phyloP scores from a whole-genome alignment of 2,888 invertebrate genomes.

The Ashinkailepas kermadecensis region DNA sequence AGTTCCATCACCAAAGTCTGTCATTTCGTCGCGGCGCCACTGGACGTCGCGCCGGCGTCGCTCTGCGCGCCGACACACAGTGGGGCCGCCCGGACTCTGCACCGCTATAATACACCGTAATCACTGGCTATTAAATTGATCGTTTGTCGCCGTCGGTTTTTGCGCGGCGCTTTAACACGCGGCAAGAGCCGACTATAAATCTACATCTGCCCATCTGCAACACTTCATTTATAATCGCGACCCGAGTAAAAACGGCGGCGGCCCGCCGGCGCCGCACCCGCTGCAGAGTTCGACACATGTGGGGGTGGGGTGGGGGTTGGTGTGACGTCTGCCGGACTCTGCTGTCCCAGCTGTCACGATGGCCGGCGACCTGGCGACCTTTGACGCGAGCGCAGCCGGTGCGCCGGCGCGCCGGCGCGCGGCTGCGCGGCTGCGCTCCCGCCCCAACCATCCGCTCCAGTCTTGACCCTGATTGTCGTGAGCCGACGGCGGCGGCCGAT shows the following conservation, averaged over 20 bases:
- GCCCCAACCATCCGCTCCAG: background rate
- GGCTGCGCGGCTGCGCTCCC: background rate
- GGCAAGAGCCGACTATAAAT: background rate
- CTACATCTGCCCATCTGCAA: background rate
- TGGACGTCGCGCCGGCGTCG: background rate
- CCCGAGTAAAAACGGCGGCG: background rate
- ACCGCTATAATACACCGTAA: background rate
- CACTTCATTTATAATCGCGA: constrained; percentile 10
- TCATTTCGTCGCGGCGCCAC: background rate
- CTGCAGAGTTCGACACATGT: background rate
- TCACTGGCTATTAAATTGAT: background rate
- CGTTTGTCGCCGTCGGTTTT: constrained; percentile 7
- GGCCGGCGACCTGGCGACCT: background rate
- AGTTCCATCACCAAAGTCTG: background rate
- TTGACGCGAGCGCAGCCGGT: background rate
- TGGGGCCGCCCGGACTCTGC: background rate
- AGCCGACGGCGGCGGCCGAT: background rate
- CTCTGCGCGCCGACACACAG: background rate
- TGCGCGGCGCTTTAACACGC: background rate
- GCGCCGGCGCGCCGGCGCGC: background rate
- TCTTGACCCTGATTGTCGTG: constrained; percentile 7
- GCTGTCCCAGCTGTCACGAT: no score
- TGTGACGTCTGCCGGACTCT: no score
- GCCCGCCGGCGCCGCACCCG: background rate
- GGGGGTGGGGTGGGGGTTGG: background rate